A percentile compares a stretch with the other conserved stretches of the same genome.
phyloP scores from a whole-genome alignment of 1,140 invertebrate species.

The Saxidomus purpurata region DNA sequence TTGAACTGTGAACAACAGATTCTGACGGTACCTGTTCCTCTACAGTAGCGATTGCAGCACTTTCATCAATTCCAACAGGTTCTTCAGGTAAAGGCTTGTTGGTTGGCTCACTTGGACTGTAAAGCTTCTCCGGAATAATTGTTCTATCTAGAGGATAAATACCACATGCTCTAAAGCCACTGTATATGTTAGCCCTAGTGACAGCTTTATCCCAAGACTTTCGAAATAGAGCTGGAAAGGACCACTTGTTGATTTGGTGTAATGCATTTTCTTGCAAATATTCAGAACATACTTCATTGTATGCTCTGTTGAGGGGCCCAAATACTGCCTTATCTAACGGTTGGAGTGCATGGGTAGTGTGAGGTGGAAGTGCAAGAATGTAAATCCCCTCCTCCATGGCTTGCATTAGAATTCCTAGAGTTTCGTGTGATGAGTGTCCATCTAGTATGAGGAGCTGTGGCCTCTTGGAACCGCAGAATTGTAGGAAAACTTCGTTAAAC shows the following conservation, averaged over 20 bases:
- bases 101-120: background rate
- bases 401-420: constrained; percentile 54
- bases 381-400: constrained; percentile 65
- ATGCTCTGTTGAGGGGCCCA: constrained; percentile 11
- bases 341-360: constrained; percentile 62
- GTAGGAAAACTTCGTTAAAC: constrained; percentile 61
- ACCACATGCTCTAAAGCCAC: background rate
- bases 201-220: background rate
- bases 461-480: constrained; percentile 60
- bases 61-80: background rate
- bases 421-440: constrained; percentile 72
- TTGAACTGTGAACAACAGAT: constrained; percentile 49
- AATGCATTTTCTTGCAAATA: background rate
- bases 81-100: background rate
- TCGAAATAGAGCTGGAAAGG: background rate
- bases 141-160: background rate
- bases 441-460: constrained; percentile 71
- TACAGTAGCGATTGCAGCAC: constrained; percentile 61
- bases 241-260: background rate
- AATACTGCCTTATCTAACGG: constrained; percentile 47
- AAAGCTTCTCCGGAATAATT: too few species aligned
- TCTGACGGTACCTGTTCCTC: constrained; percentile 58
- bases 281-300: background rate
- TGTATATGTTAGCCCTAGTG: background rate
- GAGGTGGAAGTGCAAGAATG: constrained; percentile 74